phyloP scores from a whole-genome alignment of 2,797 vertebrate species.

The Apogon hyalosoma region DNA sequence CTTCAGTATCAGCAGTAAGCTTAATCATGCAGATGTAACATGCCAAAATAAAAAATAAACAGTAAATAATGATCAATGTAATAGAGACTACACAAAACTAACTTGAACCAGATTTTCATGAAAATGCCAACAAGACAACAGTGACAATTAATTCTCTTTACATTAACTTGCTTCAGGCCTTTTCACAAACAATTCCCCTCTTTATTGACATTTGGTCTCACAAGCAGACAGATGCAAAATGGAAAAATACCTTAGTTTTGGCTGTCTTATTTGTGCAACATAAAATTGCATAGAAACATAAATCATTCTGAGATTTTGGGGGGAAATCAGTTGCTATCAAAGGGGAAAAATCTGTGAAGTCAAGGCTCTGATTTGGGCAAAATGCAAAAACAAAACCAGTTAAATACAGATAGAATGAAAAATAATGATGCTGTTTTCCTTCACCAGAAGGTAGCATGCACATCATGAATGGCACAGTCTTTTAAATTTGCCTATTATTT shows the following conservation, averaged over 20 bases:
- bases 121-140: slow-evolving; percentile 15
- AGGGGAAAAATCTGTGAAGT: slow-evolving; percentile 3
- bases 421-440: too few relatives aligned
- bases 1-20: slow-evolving; percentile 7
- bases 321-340: slow-evolving; percentile 6
- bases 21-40: slow-evolving; percentile 10
- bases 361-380: neutral
- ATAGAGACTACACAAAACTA: slow-evolving; percentile 7
- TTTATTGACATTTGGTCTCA: slow-evolving; percentile 20
- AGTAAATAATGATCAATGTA: slow-evolving; percentile 32
- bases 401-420: too few relatives aligned
- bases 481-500: too few relatives aligned
- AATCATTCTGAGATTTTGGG: slow-evolving; percentile 7
- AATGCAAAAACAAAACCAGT: neutral
- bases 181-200: neutral
- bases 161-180: slow-evolving; percentile 6
- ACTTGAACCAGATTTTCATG: slow-evolving; percentile 10
- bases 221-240: slow-evolving; percentile 1
- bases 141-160: slow-evolving; percentile 17
- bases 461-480: too few relatives aligned
- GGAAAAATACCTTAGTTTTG: neutral
- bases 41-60: slow-evolving; percentile 17
- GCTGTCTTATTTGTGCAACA: neutral
- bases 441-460: too few relatives aligned
- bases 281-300: slow-evolving; percentile 6